Evolutionary conservation across 1,140 invertebrate genomes (phyloP), one percentile per base, ranked within the genome.

Genomic region (Micrasema longulum): DNA sequence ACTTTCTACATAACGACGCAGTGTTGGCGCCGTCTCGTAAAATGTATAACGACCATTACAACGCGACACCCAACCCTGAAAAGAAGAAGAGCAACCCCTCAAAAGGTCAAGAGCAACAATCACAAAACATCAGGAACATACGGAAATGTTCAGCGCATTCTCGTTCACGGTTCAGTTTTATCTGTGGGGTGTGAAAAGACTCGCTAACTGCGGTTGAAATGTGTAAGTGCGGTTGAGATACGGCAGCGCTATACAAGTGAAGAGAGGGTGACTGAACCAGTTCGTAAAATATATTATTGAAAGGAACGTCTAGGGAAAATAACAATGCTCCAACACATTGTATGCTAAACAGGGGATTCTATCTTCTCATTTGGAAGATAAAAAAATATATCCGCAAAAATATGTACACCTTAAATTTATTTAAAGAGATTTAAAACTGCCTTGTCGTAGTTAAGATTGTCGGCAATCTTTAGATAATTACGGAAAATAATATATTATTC

Each of bases 1-100:
- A 57, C 53, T 57, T 57, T 18, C 26, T 16, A 26, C 53, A 16
- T 57, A 57, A 57, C 53, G 53, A 57, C 53, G 45, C 66, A 69
- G 41, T 57, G 35, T 50, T 48, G 69, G 43, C 57, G 57, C 26
- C 69, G 69, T 65, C 62, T 23, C 69, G 69, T 71, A 71, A 71
- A 65, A 66, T 50, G 69, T 26, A 65, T 65, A 65, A 71, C 62
- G 69, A 22, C 69, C 50, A 47, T 65, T 65, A 64, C 62, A 23
- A 45, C 53, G 53, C 26, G 23, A 31, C 9, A 16, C 23, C 11
- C 50, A 5, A 47, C 5, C n/a, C 12, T n/a, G 14, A 47, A 5
- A n/a, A 5, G 12, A n/a, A 12, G 50, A 11, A 26, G 26, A 47
- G 7, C 11, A 20, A 9, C 6, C 23, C 48, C 18, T 7, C 48